Percentiles rank a stretch among this genome's conserved stretches.
These are phyloP conservation scores for Drosophila nasuta DNA, from an alignment of 1,140 invertebrate genomes.

Conservation along the genomic window DNA sequence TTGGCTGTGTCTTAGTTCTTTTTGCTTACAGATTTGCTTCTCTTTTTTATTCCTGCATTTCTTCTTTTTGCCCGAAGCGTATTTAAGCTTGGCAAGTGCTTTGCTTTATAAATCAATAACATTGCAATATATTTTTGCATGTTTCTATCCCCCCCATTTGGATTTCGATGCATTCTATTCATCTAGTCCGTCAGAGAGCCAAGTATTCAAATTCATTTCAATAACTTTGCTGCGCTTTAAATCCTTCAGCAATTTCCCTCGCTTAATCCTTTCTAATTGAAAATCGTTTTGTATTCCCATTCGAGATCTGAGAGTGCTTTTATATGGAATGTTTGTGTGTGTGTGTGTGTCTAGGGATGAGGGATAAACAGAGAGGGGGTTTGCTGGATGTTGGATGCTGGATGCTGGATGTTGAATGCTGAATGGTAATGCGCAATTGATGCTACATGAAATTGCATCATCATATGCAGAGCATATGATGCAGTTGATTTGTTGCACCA, in stretches of 20 bases:
- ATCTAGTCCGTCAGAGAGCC: slow-evolving; percentile 41
- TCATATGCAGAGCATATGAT: slow-evolving; percentile 53
- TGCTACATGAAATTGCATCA: slow-evolving; percentile 51
- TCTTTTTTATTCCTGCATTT: slow-evolving; percentile 18
- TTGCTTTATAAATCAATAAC: slow-evolving; percentile 73
- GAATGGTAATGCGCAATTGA: slow-evolving; percentile 43
- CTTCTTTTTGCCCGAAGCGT: slow-evolving; percentile 24
- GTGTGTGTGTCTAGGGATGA: slow-evolving; percentile 11
- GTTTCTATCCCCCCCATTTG: not conserved
- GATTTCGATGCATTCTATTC: slow-evolving; percentile 65
- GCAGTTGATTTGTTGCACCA: slow-evolving; percentile 57
- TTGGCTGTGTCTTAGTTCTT: slow-evolving; percentile 59
- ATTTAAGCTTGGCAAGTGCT: slow-evolving; percentile 67
- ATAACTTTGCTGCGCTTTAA: slow-evolving; percentile 74
- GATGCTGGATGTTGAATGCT: not conserved
- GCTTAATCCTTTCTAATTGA: slow-evolving; percentile 80
- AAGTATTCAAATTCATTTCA: slow-evolving; percentile 75
- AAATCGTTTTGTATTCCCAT: slow-evolving; percentile 72
- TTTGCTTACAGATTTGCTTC: slow-evolving; percentile 60
- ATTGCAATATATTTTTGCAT: slow-evolving; percentile 75
- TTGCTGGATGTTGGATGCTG: not conserved
- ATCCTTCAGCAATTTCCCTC: slow-evolving; percentile 69
- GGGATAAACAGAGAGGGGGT: not conserved
- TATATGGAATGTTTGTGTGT: slow-evolving; percentile 15
- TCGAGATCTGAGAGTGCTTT: slow-evolving; percentile 45